These are phyloP conservation scores for Perdita meconis DNA, from an alignment of 2,888 invertebrate genomes.

Conservation along the genomic window DNA sequence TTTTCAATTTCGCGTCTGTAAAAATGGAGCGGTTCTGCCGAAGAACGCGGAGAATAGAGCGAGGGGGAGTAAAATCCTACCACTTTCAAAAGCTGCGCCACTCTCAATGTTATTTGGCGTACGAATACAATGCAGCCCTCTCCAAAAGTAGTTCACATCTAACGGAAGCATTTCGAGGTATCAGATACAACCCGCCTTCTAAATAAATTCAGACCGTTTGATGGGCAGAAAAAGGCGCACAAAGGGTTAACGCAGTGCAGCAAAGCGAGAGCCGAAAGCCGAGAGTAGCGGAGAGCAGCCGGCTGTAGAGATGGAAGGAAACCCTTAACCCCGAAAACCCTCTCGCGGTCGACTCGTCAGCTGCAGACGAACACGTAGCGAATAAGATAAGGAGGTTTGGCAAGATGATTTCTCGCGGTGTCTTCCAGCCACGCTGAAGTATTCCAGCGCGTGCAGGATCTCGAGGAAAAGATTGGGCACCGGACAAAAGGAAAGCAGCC, in stretches of 20 bases:
- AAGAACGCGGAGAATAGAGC: background rate
- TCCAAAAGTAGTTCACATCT: constrained; percentile 2
- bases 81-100: background rate
- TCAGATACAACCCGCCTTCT: background rate
- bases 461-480: constrained; percentile 8
- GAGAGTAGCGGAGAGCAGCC: background rate
- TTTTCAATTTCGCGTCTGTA: too few species aligned
- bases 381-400: constrained; percentile 13
- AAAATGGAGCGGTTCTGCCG: too few species aligned
- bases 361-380: background rate
- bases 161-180: constrained; percentile 6
- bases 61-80: background rate
- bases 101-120: constrained; percentile 15
- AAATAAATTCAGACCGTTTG: constrained; percentile 35
- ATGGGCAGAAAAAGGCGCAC: background rate
- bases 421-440: background rate
- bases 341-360: background rate
- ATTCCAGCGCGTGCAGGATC: background rate
- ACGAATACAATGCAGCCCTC: constrained; percentile 31
- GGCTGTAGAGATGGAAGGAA: background rate
- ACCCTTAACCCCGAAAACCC: background rate
- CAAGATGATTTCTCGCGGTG: constrained; percentile 10
- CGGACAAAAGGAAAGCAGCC: background rate
- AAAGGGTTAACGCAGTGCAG: constrained; percentile 8
- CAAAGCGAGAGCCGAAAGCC: background rate